Evolutionary conservation across 2,113 vertebrate species (phyloP).

Genomic region (Pygoscelis adeliae): DNA sequence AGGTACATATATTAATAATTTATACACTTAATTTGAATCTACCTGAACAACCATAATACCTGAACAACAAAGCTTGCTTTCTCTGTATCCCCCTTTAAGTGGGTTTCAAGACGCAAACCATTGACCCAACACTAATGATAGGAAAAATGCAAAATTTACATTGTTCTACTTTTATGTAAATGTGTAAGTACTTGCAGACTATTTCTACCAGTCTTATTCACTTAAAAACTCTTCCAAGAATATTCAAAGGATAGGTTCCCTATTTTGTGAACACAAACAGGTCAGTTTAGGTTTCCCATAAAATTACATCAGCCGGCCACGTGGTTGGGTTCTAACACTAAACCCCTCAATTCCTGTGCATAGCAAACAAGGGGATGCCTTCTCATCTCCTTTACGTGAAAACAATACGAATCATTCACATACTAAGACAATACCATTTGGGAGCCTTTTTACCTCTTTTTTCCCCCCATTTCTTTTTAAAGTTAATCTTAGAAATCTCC

Average conservation of each 20-base stretch:
- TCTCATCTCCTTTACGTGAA: neutral
- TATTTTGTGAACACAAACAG: neutral
- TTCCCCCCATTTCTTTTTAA: neutral
- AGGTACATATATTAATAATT: slow-evolving; percentile 33
- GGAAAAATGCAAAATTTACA: neutral
- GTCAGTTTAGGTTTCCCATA: neutral
- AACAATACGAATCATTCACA: neutral
- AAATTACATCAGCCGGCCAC: neutral
- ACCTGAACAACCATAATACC: neutral
- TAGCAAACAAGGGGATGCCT: neutral
- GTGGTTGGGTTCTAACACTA: neutral
- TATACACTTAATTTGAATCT: slow-evolving; percentile 13
- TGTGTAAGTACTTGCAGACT: neutral
- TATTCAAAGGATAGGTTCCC: neutral
- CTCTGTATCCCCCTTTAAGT: neutral
- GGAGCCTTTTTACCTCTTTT: neutral
- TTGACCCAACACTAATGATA: neutral
- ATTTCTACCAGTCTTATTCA: neutral
- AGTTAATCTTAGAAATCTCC: neutral
- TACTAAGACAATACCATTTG: neutral
- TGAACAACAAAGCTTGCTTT: slow-evolving; percentile 9
- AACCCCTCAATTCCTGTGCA: neutral
- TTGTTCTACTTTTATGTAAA: neutral
- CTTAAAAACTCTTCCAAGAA: neutral
- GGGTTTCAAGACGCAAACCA: neutral